Conservation (phyloP, 2,113 vertebrate species). For the Ovis aries region DNA sequence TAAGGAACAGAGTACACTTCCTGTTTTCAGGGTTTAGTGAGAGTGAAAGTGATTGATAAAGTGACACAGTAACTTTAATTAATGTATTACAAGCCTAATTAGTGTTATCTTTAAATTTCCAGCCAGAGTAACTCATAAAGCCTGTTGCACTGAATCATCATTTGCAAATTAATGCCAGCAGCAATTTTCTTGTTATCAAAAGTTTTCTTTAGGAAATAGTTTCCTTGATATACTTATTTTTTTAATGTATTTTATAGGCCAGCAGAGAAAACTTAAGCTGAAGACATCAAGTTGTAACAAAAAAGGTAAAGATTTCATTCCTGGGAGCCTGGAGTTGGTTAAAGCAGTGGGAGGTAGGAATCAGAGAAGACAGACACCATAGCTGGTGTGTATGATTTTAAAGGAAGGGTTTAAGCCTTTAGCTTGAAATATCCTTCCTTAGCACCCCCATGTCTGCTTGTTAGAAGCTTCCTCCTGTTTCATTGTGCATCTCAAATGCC, state of each 20-base stretch:
- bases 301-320: slow-evolving; percentile 11
- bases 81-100: not conserved
- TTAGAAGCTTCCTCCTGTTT: not conserved
- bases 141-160: slow-evolving; percentile 12
- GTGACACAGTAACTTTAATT: not conserved
- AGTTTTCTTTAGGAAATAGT: not conserved
- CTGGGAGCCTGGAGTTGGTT: not conserved
- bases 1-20: not conserved
- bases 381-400: not conserved
- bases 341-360: not conserved
- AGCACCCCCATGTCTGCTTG: not conserved
- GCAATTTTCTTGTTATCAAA: slow-evolving; percentile 38
- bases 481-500: not conserved
- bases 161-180: not conserved
- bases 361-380: not conserved
- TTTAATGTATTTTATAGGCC: not conserved
- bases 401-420: not conserved
- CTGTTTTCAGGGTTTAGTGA: not conserved
- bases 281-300: not conserved
- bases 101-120: slow-evolving; percentile 11
- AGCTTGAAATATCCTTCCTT: not conserved
- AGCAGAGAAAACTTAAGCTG: not conserved
- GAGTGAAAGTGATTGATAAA: slow-evolving; percentile 36
- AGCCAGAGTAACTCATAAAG: not conserved
- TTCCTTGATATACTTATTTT: not conserved